Percentiles rank a stretch among this genome's conserved stretches.
Conservation (phyloP, 92 coral and sea anemone genomes). For the Zoanthus sansibaricus region DNA sequence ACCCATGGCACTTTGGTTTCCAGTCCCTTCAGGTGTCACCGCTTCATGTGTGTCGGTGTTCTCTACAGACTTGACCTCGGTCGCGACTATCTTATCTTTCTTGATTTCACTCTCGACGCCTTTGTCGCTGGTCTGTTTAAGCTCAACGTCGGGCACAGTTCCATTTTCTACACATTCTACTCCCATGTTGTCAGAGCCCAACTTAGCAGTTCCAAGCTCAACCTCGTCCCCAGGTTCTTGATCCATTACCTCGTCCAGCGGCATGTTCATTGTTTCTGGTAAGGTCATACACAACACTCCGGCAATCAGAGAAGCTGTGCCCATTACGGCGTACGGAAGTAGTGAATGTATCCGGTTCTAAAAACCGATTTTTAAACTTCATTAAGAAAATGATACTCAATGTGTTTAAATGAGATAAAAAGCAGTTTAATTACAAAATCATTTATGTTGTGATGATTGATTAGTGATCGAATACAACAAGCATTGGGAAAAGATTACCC, state of each 20-base stretch:
- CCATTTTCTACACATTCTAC: neutral
- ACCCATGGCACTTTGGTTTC: neutral
- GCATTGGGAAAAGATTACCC: no score
- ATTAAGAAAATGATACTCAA: neutral
- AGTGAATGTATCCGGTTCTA: constrained; percentile 28
- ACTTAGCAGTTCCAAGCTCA: constrained; percentile 10
- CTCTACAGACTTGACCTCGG: neutral
- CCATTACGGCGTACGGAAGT: constrained; percentile 42
- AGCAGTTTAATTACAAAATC: no score
- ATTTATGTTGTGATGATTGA: no score
- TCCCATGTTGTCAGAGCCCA: neutral
- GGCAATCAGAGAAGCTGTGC: constrained; percentile 19
- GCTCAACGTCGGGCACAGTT: neutral
- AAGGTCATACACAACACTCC: constrained; percentile 35
- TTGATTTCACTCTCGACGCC: neutral
- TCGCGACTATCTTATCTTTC: neutral
- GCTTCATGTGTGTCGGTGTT: neutral
- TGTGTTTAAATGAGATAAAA: no score
- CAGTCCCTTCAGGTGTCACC: neutral
- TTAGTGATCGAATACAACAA: no score
- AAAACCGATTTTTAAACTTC: neutral
- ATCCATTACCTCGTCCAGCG: constrained; percentile 39
- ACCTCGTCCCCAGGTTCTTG: constrained; percentile 26
- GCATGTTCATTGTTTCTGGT: constrained; percentile 46
- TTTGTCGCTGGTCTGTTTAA: neutral